Evolutionary conservation across 2,113 vertebrate species (phyloP).

Genomic region (Spea bombifrons): DNA sequence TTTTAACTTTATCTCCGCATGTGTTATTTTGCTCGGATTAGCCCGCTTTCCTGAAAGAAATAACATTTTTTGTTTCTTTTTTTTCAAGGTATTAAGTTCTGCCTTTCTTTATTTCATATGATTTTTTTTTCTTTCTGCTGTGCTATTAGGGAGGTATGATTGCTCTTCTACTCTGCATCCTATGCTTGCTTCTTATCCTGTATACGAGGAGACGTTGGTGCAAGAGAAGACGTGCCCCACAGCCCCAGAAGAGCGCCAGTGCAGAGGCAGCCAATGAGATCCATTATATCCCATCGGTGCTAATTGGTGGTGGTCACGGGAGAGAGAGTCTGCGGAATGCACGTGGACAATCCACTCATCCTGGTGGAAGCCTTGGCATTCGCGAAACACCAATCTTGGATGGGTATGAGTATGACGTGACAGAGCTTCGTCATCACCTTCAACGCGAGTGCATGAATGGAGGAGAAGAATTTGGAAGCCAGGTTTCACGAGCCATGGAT

Average conservation of each 20-base stretch:
- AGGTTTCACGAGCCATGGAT: slow-evolving; percentile 92
- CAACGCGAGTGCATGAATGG: slow-evolving; percentile 98
- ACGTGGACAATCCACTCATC: slow-evolving; percentile 90
- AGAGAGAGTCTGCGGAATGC: slow-evolving; percentile 93
- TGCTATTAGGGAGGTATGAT: slow-evolving; percentile 90
- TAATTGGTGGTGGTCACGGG: slow-evolving; percentile 92
- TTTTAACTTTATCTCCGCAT: slow-evolving; percentile 21
- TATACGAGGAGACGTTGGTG: slow-evolving; percentile 96
- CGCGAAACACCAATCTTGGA: slow-evolving; percentile 96
- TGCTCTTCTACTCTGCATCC: slow-evolving; percentile 89
- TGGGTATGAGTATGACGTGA: slow-evolving; percentile 96
- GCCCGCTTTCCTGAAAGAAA: neutral
- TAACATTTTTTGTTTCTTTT: neutral
- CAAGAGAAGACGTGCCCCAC: slow-evolving; percentile 91
- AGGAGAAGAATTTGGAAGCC: slow-evolving; percentile 92
- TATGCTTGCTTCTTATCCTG: slow-evolving; percentile 94
- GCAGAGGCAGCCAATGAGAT: slow-evolving; percentile 97
- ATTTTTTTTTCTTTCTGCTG: neutral
- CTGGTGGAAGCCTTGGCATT: slow-evolving; percentile 93
- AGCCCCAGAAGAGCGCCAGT: slow-evolving; percentile 96
- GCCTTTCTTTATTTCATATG: neutral
- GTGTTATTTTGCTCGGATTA: slow-evolving; percentile 3
- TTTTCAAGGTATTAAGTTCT: neutral
- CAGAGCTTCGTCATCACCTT: slow-evolving; percentile 91
- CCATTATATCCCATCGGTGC: slow-evolving; percentile 96